A percentile compares a stretch with the other conserved stretches of the same genome.
Evolutionary conservation across 2,797 vertebrate genomes (phyloP).

Genomic region (Ispidina picta): DNA sequence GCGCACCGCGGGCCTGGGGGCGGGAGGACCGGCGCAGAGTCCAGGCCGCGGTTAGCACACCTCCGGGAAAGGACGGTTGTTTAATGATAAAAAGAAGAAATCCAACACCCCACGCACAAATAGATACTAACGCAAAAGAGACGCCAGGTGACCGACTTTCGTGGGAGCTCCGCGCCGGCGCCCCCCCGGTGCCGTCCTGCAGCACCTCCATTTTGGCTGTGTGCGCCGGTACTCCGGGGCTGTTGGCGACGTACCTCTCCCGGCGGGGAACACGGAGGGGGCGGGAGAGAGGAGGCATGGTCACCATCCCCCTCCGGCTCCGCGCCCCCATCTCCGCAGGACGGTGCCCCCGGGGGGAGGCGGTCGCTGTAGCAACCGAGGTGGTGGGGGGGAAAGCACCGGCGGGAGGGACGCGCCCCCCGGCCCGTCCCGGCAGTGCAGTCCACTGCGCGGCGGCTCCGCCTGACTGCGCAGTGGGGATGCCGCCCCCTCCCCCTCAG

Average conservation of each 20-base stretch:
- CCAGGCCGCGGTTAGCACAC: background rate
- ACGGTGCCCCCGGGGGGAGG: background rate
- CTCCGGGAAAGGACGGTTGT: background rate
- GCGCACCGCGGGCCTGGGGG: background rate
- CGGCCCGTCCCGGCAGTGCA: background rate
- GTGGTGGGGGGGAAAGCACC: background rate
- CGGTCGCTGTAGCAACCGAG: slow-evolving; percentile 15
- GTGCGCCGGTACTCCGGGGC: background rate
- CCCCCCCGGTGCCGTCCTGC: background rate
- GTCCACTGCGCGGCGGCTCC: background rate
- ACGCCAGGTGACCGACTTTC: background rate
- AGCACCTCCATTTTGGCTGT: slow-evolving; percentile 22
- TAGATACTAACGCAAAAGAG: background rate
- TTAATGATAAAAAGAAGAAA: background rate
- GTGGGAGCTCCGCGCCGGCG: background rate
- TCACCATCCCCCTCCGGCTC: background rate
- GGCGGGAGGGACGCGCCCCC: background rate
- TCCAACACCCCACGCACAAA: background rate
- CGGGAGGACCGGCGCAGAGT: background rate
- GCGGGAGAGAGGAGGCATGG: background rate
- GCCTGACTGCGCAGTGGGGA: background rate
- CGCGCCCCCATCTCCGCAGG: background rate
- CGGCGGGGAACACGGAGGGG: background rate
- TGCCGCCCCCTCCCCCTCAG: background rate
- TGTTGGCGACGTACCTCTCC: background rate